Evolutionary conservation across 1,140 invertebrate species (phyloP).

Genomic region (Drosophila ohnishii): DNA sequence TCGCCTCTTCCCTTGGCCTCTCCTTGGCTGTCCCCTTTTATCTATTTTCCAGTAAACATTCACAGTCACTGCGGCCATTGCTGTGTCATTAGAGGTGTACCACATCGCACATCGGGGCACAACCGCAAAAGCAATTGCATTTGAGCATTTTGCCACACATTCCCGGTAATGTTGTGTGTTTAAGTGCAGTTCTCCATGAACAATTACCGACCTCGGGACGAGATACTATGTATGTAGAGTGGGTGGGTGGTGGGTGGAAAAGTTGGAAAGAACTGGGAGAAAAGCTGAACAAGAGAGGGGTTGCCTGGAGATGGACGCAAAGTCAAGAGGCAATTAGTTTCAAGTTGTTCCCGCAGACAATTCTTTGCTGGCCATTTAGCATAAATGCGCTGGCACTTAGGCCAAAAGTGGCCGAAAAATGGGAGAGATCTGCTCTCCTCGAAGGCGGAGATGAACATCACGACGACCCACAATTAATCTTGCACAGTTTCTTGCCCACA

Average conservation of each 20-base stretch:
- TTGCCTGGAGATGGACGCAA: slow-evolving; percentile 13
- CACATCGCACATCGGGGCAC: slow-evolving; percentile 38
- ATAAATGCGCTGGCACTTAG: slow-evolving; percentile 61
- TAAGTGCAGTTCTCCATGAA: slow-evolving; percentile 48
- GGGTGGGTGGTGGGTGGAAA: not conserved
- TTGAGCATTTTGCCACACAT: slow-evolving; percentile 55
- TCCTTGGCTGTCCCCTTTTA: not conserved
- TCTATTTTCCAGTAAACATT: slow-evolving; percentile 14
- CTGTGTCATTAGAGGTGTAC: slow-evolving; percentile 40
- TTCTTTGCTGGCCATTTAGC: slow-evolving; percentile 61
- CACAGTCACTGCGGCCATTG: slow-evolving; percentile 7
- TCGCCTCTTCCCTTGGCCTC: not conserved
- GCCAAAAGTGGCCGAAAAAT: slow-evolving; percentile 30
- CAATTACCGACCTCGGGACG: slow-evolving; percentile 42
- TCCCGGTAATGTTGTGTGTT: slow-evolving; percentile 50
- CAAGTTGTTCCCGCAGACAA: slow-evolving; percentile 56
- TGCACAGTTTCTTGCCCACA: slow-evolving; percentile 24
- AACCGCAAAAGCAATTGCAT: slow-evolving; percentile 63
- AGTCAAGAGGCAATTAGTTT: slow-evolving; percentile 64
- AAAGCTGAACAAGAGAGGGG: not conserved
- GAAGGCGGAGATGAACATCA: slow-evolving; percentile 31
- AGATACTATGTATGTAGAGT: not conserved
- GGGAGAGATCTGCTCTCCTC: not conserved
- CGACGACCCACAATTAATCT: slow-evolving; percentile 48
- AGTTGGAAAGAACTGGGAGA: not conserved